Evolutionary conservation across 2,888 invertebrate species (phyloP).

Genomic region (Hydropsyche betteni): DNA sequence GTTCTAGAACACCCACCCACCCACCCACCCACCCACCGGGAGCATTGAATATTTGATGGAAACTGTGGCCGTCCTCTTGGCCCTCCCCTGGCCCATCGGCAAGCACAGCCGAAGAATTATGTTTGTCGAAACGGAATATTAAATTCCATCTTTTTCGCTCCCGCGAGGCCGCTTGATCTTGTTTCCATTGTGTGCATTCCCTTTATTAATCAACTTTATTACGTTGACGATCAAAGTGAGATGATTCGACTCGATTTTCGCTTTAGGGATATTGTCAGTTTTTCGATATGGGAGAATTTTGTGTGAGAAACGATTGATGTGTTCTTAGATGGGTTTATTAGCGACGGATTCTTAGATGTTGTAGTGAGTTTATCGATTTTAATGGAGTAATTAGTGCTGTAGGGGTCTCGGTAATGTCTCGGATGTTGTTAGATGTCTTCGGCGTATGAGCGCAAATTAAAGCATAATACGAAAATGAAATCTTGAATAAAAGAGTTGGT

Average conservation of each 20-base stretch:
- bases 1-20: too few species aligned
- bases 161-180: slow-evolving; percentile 29
- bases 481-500: too few species aligned
- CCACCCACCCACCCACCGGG: too few species aligned
- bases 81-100: slow-evolving; percentile 5
- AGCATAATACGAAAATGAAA: too few species aligned
- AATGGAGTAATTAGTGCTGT: too few species aligned
- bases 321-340: neutral
- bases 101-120: slow-evolving; percentile 31
- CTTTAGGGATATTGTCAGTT: neutral
- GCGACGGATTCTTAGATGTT: neutral
- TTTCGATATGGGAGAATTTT: neutral
- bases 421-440: too few species aligned
- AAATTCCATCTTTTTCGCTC: slow-evolving; percentile 32
- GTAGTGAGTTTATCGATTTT: too few species aligned
- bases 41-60: too few species aligned
- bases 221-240: slow-evolving; percentile 27
- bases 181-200: slow-evolving; percentile 29
- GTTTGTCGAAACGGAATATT: slow-evolving; percentile 33
- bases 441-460: too few species aligned
- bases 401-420: too few species aligned
- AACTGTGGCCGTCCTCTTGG: neutral
- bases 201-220: slow-evolving; percentile 31
- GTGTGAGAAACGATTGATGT: neutral
- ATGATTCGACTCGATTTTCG: neutral